These are phyloP conservation scores for Rhabdornis inornatus DNA, from an alignment of 2,113 vertebrate species.

Conservation along the genomic window DNA sequence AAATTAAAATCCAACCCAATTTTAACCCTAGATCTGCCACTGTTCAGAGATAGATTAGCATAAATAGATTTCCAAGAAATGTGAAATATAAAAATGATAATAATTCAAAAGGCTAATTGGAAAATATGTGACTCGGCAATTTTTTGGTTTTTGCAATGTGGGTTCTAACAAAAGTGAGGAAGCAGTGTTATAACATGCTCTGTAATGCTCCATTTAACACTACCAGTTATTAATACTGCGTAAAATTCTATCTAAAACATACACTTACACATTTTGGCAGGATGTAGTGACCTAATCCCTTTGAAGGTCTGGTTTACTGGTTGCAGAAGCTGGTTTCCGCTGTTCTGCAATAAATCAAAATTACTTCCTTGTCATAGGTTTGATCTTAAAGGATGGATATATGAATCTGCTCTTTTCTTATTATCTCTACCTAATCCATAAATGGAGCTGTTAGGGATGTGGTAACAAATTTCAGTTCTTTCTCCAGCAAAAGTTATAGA, in stretches of 20 bases:
- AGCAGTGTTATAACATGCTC: background rate
- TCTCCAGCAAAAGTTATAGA: conserved; percentile 9
- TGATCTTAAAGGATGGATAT: background rate
- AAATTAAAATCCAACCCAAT: background rate
- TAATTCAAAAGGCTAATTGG: background rate
- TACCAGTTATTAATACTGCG: background rate
- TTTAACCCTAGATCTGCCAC: background rate
- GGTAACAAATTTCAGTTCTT: conserved; percentile 13
- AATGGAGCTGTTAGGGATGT: background rate
- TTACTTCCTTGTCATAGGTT: background rate
- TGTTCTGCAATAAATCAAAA: background rate
- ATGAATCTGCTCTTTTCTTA: background rate
- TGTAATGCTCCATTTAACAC: background rate
- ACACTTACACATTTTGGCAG: background rate
- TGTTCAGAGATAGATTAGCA: background rate
- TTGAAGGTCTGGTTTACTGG: background rate
- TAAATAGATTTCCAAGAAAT: background rate
- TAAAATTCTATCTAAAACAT: background rate
- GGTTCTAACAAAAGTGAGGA: background rate
- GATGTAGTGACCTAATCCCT: background rate
- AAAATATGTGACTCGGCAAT: background rate
- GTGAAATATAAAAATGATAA: background rate
- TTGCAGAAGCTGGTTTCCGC: background rate
- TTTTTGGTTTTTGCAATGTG: background rate
- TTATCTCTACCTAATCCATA: background rate